Evolutionary conservation across 2,888 invertebrate species (phyloP), one percentile per base, ranked within the genome.

Genomic region (Panzeria rudis): DNA sequence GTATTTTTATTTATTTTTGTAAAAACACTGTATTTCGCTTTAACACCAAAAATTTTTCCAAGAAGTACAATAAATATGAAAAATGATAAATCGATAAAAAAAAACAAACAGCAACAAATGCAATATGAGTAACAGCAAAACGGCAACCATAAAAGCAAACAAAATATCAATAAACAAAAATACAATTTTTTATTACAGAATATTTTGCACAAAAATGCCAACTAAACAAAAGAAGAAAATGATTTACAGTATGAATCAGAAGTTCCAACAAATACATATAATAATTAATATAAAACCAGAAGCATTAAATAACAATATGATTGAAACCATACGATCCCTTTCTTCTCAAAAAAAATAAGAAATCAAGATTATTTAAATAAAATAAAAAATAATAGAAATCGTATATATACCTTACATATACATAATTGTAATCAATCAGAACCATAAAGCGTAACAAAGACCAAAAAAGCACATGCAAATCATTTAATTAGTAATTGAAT

Each of bases 111-210:
- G 3, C 25, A 44, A 29, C 6, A 66, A 66, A 54, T 54, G 25
- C 54, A 47, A 29, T 66, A 66, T 61, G 17, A 47, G 15, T 61
- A 50, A 50, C 6, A 32, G 25, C 15, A 29, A 72, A 72, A 50
- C 29, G 44, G 13, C 52, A 29, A 25, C 54, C 35, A 41, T 15
- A 66, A 52, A 41, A 56, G 50, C 38, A 41, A 72, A 23, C 9
- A 25, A 25, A 52, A 15, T 25, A 54, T 25, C 54, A n/a, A 25
- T 54, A 54, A 54, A 25, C 54, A 54, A 54, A 25, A 50, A 50
- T 2, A 20, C 2, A 52, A 1, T 11, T 25, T 54, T 25, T 54
- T 54, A 13, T 23, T 7, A 54, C 5, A 25, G 13, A 54, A 29
- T 54, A 54, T 54, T 54, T 54, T 52, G 23, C 15, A 9, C 8